Base-by-base conservation (phyloP, 2,797 vertebrate species). In the Otus scops region DNA sequence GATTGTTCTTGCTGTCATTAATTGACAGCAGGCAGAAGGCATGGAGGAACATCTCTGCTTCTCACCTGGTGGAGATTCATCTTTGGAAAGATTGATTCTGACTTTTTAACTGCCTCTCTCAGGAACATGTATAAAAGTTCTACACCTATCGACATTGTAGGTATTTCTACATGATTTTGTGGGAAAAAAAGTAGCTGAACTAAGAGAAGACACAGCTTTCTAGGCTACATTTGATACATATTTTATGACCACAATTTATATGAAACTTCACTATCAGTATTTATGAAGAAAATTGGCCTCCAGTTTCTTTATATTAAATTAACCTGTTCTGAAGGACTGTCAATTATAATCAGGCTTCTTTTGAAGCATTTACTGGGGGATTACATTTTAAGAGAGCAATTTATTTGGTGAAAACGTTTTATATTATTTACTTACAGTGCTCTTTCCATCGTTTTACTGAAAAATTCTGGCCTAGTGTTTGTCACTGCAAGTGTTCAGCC, bases 331-430 rank as follows among this genome's bases (percentile, higher is more conserved):
- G 56, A 96, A 95, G 68, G 41, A 91, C 76, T 90, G 75, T 92
- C 95, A 93, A 94, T 96, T 97, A 80, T 95, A 95, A 98, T 98
- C 92, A 96, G 61, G 19, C 64, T 63, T 73, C 83, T 88, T 96
- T 85, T 96, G 78, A 96, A 92, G 91, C 97, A 93, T 96, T 92
- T 97, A 53, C 43, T 63, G 34, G 86, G 90, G 91, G 75, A 95
- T 96, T 97, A 85, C 56, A 83, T 90, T 95, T 95, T 89, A 94
- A 94, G 63, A 86, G 88, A 96, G 73, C 74, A 63, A 10, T 89
- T 59, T 92, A 85, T 87, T 95, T 97, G 94, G 75, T 94, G 87
- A 83, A 96, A 97, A 94, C 61, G 19, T 76, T 93, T 97, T 87
- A 71, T 96, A 23, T 92, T 95, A 73, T 61, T 97, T 95, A 89